phyloP scores from a whole-genome alignment of 2,797 vertebrate species.

The Cirrhinus molitorella region DNA sequence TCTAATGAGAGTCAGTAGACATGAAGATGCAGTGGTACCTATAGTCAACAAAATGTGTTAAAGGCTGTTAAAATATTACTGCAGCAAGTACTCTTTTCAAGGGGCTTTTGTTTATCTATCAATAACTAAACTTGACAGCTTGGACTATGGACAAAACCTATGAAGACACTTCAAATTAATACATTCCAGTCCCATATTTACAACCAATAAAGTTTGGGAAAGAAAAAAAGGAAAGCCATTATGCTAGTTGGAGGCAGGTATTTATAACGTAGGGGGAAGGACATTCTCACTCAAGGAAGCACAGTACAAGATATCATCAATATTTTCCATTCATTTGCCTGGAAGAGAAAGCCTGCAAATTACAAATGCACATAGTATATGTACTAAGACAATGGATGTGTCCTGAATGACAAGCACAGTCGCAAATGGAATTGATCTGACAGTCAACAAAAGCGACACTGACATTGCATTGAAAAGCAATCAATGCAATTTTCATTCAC shows the following conservation, averaged over 20 bases:
- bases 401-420: constrained; percentile 8
- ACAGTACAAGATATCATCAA: not conserved
- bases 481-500: constrained; percentile 49
- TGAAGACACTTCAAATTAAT: not conserved
- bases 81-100: too few relatives aligned
- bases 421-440: constrained; percentile 27
- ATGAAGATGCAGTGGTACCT: too few relatives aligned
- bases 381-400: not conserved
- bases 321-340: not conserved
- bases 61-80: not conserved
- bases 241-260: not conserved
- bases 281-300: not conserved
- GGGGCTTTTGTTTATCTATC: not conserved
- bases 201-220: not conserved
- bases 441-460: constrained; percentile 31
- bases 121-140: not conserved
- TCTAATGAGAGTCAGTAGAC: too few relatives aligned
- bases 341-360: not conserved
- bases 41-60: too few relatives aligned
- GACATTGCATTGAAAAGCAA: constrained; percentile 32
- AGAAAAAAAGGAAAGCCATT: not conserved
- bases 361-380: not conserved
- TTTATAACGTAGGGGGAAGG: not conserved
- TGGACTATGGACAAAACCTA: not conserved
- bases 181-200: not conserved